Conservation (phyloP, 2,113 vertebrate genomes). For the Plestiodon gilberti region DNA sequence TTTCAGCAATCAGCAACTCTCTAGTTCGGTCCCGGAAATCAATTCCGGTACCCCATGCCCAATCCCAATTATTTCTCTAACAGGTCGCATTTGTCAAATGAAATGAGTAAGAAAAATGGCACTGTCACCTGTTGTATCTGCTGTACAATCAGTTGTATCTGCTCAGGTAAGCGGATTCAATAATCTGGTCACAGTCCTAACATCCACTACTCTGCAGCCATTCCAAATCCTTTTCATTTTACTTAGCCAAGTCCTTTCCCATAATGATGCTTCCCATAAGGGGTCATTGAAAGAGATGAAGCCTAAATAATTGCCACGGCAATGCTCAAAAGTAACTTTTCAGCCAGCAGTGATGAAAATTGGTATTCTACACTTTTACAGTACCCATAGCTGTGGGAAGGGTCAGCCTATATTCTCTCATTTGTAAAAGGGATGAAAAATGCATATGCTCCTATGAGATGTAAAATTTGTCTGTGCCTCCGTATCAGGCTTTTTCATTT, state of each 20-base stretch:
- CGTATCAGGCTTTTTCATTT: not conserved
- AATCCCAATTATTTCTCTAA: not conserved
- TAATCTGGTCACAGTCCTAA: not conserved
- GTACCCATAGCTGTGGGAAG: not conserved
- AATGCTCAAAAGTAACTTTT: not conserved
- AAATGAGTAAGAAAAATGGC: not conserved
- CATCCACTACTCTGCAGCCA: too few relatives aligned
- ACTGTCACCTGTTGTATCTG: not conserved
- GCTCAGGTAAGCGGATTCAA: not conserved
- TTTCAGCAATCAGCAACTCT: not conserved
- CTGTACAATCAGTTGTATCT: not conserved
- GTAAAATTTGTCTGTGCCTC: not conserved
- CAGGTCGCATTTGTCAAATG: not conserved
- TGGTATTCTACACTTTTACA: rapidly evolving
- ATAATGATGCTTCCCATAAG: not conserved
- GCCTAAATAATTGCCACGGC: not conserved
- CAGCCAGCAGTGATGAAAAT: not conserved
- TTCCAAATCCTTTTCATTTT: not conserved
- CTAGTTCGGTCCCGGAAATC: not conserved
- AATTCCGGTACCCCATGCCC: not conserved
- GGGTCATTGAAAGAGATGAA: not conserved
- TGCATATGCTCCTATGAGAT: not conserved
- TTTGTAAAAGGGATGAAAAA: not conserved
- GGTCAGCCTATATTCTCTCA: not conserved
- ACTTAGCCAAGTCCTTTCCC: not conserved